phyloP scores from a whole-genome alignment of 2,113 vertebrate genomes.

The Amazona guildingii region DNA sequence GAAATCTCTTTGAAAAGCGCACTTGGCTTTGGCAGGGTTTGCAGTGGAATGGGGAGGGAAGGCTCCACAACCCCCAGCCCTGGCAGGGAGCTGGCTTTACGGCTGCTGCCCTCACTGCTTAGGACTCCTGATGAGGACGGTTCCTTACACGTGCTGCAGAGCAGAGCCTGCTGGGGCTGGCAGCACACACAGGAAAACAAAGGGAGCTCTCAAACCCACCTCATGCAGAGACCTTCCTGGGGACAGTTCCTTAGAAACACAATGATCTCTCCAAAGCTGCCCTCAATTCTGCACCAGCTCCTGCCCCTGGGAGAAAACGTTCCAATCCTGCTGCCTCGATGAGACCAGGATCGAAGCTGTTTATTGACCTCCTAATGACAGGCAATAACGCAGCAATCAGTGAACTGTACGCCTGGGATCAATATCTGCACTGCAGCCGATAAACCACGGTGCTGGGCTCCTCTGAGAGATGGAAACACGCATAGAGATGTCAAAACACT shows the following conservation, averaged over 20 bases:
- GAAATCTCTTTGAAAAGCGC: not conserved
- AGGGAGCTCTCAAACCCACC: fast-evolving
- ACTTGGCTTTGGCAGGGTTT: not conserved
- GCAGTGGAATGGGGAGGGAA: not conserved
- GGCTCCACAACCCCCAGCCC: not conserved
- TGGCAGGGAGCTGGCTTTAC: not conserved
- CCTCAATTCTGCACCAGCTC: not conserved
- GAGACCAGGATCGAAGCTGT: not conserved
- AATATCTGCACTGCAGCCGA: not conserved
- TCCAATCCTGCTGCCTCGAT: not conserved
- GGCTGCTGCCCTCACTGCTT: not conserved
- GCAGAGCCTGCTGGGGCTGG: not conserved
- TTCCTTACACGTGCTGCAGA: not conserved
- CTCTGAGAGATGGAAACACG: not conserved
- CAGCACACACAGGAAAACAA: not conserved
- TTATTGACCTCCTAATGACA: constrained; percentile 29
- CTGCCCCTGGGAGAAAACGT: not conserved
- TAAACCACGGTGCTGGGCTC: not conserved
- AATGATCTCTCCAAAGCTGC: not conserved
- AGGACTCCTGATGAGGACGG: not conserved
- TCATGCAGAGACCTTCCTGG: not conserved
- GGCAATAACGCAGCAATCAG: not conserved
- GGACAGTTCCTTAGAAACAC: not conserved
- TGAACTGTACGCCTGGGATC: not conserved
- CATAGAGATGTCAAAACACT: fast-evolving